phyloP scores from a whole-genome alignment of 2,888 invertebrate species.

The Xylocampa areola region DNA sequence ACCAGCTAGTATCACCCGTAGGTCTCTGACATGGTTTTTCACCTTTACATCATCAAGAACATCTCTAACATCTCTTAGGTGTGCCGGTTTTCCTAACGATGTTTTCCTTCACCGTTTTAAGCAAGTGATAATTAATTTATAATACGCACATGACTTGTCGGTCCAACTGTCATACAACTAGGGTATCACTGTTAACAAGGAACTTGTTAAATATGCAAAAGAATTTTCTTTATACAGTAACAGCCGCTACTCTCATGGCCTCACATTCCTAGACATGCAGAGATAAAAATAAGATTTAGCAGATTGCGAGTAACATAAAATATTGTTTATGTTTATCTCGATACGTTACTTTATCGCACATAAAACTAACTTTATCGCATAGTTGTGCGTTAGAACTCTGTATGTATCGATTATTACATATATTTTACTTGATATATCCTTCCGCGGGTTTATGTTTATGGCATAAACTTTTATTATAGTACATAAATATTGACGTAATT shows the following conservation, averaged over 20 bases:
- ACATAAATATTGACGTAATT: conserved; percentile 51
- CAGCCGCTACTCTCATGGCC: conserved; percentile 26
- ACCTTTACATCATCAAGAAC: too few relatives aligned
- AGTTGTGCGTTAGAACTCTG: conserved; percentile 74
- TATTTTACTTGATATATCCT: conserved; percentile 62
- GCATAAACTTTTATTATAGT: conserved; percentile 43
- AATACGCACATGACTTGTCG: too few relatives aligned
- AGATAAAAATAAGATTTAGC: conserved; percentile 85
- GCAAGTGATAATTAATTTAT: too few relatives aligned
- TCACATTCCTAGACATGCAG: conserved; percentile 55
- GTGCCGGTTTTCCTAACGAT: too few relatives aligned
- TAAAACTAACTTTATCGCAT: conserved; percentile 83
- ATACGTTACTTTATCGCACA: conserved; percentile 83
- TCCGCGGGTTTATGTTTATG: conserved; percentile 45
- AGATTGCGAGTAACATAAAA: conserved; percentile 85
- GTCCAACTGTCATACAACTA: too few relatives aligned
- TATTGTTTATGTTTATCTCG: conserved; percentile 85
- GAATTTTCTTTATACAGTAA: not conserved
- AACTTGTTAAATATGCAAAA: too few relatives aligned
- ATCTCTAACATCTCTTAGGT: too few relatives aligned
- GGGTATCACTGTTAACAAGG: too few relatives aligned
- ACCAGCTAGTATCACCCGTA: too few relatives aligned
- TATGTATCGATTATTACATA: conserved; percentile 71
- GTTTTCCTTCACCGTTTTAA: too few relatives aligned
- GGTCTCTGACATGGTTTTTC: too few relatives aligned